phyloP scores from a whole-genome alignment of 2,888 invertebrate species.

The Melanostoma scalare region DNA sequence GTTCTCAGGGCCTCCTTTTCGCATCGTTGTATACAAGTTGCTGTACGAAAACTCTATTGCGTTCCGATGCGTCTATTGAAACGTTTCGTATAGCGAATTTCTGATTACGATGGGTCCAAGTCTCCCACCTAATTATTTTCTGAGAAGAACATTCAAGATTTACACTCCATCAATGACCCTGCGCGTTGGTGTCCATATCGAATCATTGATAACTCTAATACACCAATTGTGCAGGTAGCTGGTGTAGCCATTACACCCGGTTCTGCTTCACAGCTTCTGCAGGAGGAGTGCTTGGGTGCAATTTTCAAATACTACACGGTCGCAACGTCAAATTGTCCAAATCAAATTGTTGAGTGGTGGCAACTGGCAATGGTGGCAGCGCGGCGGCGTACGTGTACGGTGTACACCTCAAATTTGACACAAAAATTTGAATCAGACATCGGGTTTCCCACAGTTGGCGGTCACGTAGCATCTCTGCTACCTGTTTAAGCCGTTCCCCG shows the following conservation, averaged over 20 bases:
- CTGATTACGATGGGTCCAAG: background rate
- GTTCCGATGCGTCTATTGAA: background rate
- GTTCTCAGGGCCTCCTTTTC: no score
- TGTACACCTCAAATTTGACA: slow-evolving; percentile 52
- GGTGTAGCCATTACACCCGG: slow-evolving; percentile 66
- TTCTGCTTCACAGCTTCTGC: slow-evolving; percentile 71
- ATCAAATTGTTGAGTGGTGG: slow-evolving; percentile 53
- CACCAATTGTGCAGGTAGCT: slow-evolving; percentile 55
- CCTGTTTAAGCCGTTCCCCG: slow-evolving; percentile 68
- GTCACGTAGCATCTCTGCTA: slow-evolving; percentile 65
- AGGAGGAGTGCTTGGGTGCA: slow-evolving; percentile 62
- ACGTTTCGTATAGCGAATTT: background rate
- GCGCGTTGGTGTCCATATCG: slow-evolving; percentile 62
- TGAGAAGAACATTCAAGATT: slow-evolving; percentile 26
- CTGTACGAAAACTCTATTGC: no score
- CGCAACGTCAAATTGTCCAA: slow-evolving; percentile 59
- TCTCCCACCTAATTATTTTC: slow-evolving; percentile 9
- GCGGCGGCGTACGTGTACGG: slow-evolving; percentile 39
- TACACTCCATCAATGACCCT: slow-evolving; percentile 40
- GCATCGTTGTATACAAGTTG: no score
- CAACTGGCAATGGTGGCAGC: no score
- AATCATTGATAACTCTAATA: slow-evolving; percentile 64
- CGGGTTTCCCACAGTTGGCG: slow-evolving; percentile 69
- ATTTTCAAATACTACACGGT: slow-evolving; percentile 72
- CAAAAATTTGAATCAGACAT: slow-evolving; percentile 48